Evolutionary conservation across 1,140 invertebrate species (phyloP), one percentile per base, ranked within the genome.

Genomic region (Zaprionus camerounensis): DNA sequence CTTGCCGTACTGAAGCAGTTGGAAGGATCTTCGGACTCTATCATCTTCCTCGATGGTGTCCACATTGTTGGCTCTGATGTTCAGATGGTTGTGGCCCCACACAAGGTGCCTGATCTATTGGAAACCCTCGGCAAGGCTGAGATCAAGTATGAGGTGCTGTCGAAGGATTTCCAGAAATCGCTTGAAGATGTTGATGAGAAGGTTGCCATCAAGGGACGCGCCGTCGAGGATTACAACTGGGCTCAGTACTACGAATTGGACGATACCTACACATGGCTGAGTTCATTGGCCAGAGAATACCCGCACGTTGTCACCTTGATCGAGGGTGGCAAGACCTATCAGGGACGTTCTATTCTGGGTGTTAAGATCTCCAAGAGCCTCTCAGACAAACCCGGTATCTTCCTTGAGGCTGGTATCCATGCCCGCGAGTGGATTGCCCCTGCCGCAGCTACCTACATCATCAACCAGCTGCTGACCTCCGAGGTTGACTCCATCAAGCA

Each of bases 381-480:
- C 15, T 26, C 12, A 0, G 91, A 88, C 0, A 86, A 77, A 17
- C 86, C 78, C 3, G 84, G 94, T 0, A 94, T 95, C 38, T 91
- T 95, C 1, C 83, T 95, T 22, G 94, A 95, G 63, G 94, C 93
- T 46, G 94, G 93, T n/a, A 96, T 96, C 76, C 96, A 96, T 79
- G 95, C 95, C 26, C 79, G 96, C 49, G 96, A 97, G 93, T 97
- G 97, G 97, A 95, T 97, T 9, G 93, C 95, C 15, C 95, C 96
- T 2, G 96, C 96, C 0, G 95, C 95, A 0, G 93, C 95, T 0
- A 95, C 96, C 2, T 97, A 95, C 76, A 93, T 97, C 2, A 82
- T 95, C 2, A 94, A 96, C 68, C 92, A 96, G 76, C 82, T 96
- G 5, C 83, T 97, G 2, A 94, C 93, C 15, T 95, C 93, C 28